Evolutionary conservation across 2,797 vertebrate species (phyloP).

Genomic region (Huso huso): DNA sequence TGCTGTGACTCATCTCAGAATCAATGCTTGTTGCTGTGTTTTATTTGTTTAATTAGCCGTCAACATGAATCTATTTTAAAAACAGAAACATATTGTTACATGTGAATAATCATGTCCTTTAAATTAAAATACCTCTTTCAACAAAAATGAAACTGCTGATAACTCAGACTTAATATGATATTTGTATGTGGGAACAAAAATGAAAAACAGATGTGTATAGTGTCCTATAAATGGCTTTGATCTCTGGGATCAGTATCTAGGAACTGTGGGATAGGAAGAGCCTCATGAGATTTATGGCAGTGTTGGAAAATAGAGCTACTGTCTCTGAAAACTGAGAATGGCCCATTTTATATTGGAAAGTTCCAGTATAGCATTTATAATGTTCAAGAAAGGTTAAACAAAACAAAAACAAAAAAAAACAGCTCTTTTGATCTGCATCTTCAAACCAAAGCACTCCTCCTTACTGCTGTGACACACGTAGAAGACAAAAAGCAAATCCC

Average conservation of each 20-base stretch:
- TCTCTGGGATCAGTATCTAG: constrained; percentile 9
- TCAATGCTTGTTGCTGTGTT: too few species aligned
- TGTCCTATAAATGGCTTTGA: constrained; percentile 11
- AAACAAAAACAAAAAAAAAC: background rate
- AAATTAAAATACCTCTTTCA: background rate
- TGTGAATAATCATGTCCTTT: background rate
- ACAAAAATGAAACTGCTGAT: background rate
- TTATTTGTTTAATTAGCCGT: too few species aligned
- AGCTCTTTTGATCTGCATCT: background rate
- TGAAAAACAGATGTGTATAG: constrained; percentile 4
- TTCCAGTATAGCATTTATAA: background rate
- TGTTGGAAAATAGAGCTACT: constrained; percentile 8
- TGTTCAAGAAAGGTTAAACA: constrained; percentile 1
- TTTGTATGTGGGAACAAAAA: constrained; percentile 14
- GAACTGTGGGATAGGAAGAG: constrained; percentile 3
- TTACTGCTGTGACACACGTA: background rate
- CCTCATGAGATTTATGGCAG: constrained; percentile 3
- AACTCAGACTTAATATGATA: constrained; percentile 7
- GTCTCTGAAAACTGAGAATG: constrained; percentile 12
- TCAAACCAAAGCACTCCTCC: background rate
- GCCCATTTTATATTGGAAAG: background rate
- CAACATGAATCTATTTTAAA: too few species aligned
- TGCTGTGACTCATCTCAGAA: too few species aligned
- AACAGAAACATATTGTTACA: background rate
- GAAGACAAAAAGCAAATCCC: too few species aligned